Base-by-base conservation (phyloP, 2,797 vertebrate genomes). In the Sebastes nivosus region DNA sequence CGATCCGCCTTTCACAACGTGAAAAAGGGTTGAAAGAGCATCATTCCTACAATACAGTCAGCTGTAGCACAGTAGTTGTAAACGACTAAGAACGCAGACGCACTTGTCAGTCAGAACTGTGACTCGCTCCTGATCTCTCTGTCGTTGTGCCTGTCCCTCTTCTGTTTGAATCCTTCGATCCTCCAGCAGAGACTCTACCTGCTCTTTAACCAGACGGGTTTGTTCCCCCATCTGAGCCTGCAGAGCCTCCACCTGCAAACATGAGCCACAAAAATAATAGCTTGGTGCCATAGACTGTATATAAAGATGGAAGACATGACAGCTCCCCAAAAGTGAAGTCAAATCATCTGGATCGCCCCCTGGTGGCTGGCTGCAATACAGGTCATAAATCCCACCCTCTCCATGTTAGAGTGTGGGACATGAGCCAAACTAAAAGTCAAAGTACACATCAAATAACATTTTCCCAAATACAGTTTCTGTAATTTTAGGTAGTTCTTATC, bases 221-320 rank as follows among this genome's bases (percentile, higher is more conserved):
- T 99, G 98, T 84, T 99, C 98, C 83, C 97, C 97, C 90, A 99
- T 92, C 92, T 99, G 99, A 84, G 97, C 97, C 88, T 99, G 98
- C 80, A 99, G 92, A 0, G 98, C 97, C 92, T 98, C 97, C 88
- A 99, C 97, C 99, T 99, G 90, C 38, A 88, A 0, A 72, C n/a
- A 27, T 5, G 11, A 65, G 16, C 3, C 3, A 72, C 4, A 38
- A 50, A 42, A 77, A 54, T 2, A 46, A 80, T 67, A 73, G 7
- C 13, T 52, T 50, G 27, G 13, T 10, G 2, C 3, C 14, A 46
- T 46, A 46, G 42, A 46, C 16, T 46, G 42, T 46, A 18, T 46
- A 18, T 46, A 46, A 46, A 46, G 42, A 46, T 46, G 42, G 16
- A 46, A 1, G 6, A 46, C 42, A 46, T 18, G 42, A 46, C 6